Evolutionary conservation across 1,140 invertebrate species (phyloP), one percentile per base, ranked within the genome.

Genomic region (Listronotus bonariensis): DNA sequence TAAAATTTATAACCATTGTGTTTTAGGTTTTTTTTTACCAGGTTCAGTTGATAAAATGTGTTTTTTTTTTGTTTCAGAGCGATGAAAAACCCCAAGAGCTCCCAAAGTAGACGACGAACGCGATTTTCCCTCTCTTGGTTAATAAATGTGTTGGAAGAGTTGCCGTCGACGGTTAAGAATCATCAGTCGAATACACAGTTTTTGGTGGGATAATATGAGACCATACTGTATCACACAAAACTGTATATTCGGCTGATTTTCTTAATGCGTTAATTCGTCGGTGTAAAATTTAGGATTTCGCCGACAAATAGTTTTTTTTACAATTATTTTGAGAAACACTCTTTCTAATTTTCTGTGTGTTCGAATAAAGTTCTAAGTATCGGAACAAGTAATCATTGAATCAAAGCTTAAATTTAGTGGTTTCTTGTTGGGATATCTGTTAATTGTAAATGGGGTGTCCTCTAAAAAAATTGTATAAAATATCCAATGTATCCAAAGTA

Each of bases 21-120:
- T 26, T 26, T n/a, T 26, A 26, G 20, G 20, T 26, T 26, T 26
- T 26, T 26, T n/a, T n/a, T n/a, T n/a, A n/a, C n/a, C n/a, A 26
- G 5, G 20, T 5, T 5, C 20, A 26, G 5, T 26, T 26, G 20
- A 26, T 26, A 26, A 1, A 26, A n/a, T n/a, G n/a, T n/a, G n/a
- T n/a, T n/a, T n/a, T 26, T 3, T 26, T 26, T 26, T 26, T 26
- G 1, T 26, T 74, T 12, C 53, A 74, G 72, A 65, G 49, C 59
- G 72, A 74, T 38, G 72, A 74, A 53, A 66, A 59, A 80, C 82
- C 71, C 85, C 87, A 68, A 81, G 87, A 67, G 93, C 93, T 75
- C 95, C 95, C 17, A 95, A 95, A 80, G 92, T 97, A 52, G 93
- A 96, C 78, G 94, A 97, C 82, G 94, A 94, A 82, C 89, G 91